Percentiles rank a stretch among this genome's conserved stretches.
Evolutionary conservation across 2,888 invertebrate species (phyloP).

Genomic region (Prosapia bicincta): DNA sequence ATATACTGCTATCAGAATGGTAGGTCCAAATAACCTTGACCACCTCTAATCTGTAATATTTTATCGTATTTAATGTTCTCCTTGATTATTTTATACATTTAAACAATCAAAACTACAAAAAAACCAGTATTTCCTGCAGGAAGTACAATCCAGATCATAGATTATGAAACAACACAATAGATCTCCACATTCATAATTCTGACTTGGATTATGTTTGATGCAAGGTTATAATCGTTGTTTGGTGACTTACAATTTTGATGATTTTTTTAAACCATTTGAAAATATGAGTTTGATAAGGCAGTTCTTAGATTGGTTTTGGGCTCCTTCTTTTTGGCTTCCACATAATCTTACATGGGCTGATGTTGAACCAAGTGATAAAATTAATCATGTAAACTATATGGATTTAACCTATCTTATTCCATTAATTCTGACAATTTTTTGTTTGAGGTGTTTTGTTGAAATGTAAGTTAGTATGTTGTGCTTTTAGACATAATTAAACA

Average conservation of each 20-base stretch:
- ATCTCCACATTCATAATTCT: neutral
- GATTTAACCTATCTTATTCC: slow-evolving; percentile 76
- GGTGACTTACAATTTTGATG: no score
- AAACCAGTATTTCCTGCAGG: neutral
- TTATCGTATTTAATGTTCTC: neutral
- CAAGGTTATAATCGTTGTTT: no score
- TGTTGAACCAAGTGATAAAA: slow-evolving; percentile 66
- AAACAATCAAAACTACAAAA: neutral
- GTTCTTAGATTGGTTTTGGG: slow-evolving; percentile 64
- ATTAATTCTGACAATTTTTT: slow-evolving; percentile 72
- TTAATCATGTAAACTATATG: slow-evolving; percentile 71
- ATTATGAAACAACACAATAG: neutral
- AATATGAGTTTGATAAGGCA: slow-evolving; percentile 47
- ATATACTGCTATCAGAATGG: no score
- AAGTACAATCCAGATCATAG: neutral
- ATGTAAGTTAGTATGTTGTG: no score
- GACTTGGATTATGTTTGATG: no score
- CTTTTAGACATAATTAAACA: no score
- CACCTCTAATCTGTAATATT: neutral
- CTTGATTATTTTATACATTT: neutral
- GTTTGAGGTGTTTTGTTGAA: slow-evolving; percentile 73
- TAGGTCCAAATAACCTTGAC: neutral
- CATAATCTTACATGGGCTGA: slow-evolving; percentile 88
- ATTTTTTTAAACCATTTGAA: no score
- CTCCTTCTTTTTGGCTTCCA: slow-evolving; percentile 86